Percentiles rank a stretch among this genome's conserved stretches.
Evolutionary conservation across 2,113 vertebrate species (phyloP).

Genomic region (Atrichornis clamosus): DNA sequence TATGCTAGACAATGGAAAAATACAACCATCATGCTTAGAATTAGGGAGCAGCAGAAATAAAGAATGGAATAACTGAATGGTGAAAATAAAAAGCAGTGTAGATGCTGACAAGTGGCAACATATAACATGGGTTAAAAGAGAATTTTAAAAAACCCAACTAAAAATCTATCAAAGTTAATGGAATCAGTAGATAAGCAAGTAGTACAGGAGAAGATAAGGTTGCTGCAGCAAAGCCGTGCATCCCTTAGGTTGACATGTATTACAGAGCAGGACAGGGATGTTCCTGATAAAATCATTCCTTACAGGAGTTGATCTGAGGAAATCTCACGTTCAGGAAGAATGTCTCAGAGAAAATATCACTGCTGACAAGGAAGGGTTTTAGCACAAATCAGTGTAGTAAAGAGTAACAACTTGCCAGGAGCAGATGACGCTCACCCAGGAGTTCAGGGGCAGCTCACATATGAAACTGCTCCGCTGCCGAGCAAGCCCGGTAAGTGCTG

Average conservation of each 20-base stretch:
- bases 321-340: not conserved
- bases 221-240: not conserved
- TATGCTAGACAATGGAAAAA: not conserved
- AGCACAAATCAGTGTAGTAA: not conserved
- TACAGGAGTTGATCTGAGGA: not conserved
- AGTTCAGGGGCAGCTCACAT: not conserved
- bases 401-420: not conserved
- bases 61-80: not conserved
- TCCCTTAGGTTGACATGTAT: not conserved
- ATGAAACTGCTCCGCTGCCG: not conserved
- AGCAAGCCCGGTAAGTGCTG: not conserved
- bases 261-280: not conserved
- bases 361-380: not conserved
- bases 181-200: not conserved
- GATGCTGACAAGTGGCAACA: not conserved
- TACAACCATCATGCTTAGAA: not conserved
- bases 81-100: not conserved
- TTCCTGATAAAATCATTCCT: not conserved
- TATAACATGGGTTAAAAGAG: not conserved
- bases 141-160: not conserved
- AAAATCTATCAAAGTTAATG: not conserved
- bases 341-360: not conserved
- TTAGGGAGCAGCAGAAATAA: not conserved
- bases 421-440: not conserved
- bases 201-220: not conserved